Conservation (phyloP, 2,113 vertebrate genomes). For the Limnothrissa miodon region DNA sequence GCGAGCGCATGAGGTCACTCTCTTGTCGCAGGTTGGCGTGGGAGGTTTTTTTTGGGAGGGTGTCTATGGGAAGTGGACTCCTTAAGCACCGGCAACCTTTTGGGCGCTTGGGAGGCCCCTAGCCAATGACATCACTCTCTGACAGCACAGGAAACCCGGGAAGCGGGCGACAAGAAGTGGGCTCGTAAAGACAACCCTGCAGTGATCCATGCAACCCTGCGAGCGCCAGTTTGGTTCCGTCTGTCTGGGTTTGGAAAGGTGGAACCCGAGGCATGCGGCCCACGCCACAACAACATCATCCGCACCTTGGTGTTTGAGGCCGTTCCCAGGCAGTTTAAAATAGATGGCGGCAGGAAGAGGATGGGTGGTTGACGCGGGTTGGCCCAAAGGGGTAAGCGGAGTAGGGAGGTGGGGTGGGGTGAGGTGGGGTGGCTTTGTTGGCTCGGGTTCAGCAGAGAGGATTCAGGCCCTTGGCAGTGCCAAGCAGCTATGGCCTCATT, state of each 20-base stretch:
- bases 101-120: conserved; percentile 17
- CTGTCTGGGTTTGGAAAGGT: background rate
- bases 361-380: background rate
- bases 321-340: background rate
- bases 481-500: conserved; percentile 7
- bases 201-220: background rate
- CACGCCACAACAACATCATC: background rate
- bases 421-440: background rate
- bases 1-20: background rate
- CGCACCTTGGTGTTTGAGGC: conserved; percentile 9
- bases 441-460: background rate
- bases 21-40: conserved; percentile 8
- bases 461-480: background rate
- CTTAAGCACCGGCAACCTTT: conserved; percentile 39
- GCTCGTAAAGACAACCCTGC: conserved; percentile 17
- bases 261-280: background rate
- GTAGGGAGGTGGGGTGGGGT: background rate
- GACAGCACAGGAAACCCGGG: conserved; percentile 59
- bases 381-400: background rate
- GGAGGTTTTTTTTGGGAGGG: conserved; percentile 28
- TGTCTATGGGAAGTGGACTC: conserved; percentile 10
- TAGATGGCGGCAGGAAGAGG: background rate
- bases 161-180: conserved; percentile 56
- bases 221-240: background rate
- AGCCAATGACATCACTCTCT: conserved; percentile 65